Evolutionary conservation across 1,140 invertebrate species (phyloP).

Genomic region (Magallana gigas): DNA sequence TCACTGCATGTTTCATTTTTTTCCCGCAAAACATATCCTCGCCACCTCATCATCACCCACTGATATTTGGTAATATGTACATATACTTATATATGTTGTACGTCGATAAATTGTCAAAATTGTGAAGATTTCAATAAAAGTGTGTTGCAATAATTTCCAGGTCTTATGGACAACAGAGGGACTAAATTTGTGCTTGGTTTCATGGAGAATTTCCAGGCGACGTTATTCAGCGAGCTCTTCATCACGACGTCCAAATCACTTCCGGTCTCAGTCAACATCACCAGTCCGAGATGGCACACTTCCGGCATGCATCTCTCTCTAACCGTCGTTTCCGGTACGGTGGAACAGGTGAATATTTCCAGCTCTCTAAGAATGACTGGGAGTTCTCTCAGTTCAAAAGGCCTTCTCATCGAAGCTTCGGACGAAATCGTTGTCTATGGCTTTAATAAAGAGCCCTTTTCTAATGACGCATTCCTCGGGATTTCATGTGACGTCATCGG

Average conservation of each 20-base stretch:
- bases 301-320: slow-evolving; percentile 39
- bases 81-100: too few relatives aligned
- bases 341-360: slow-evolving; percentile 52
- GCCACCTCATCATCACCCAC: too few relatives aligned
- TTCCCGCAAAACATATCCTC: too few relatives aligned
- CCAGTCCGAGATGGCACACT: slow-evolving; percentile 44
- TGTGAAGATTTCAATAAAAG: too few relatives aligned
- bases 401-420: slow-evolving; percentile 33
- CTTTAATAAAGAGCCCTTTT: slow-evolving; percentile 47
- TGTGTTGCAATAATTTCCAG: background rate
- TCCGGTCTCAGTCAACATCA: slow-evolving; percentile 50
- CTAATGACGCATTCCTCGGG: slow-evolving; percentile 44
- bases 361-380: slow-evolving; percentile 37
- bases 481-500: slow-evolving; percentile 54
- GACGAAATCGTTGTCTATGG: slow-evolving; percentile 42
- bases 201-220: slow-evolving; percentile 53
- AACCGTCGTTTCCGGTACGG: slow-evolving; percentile 44
- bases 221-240: slow-evolving; percentile 53
- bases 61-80: too few relatives aligned
- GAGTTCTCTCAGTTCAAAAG: slow-evolving; percentile 34
- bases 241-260: slow-evolving; percentile 51
- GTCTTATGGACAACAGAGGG: slow-evolving; percentile 53
- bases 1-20: too few relatives aligned
- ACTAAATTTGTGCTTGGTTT: slow-evolving; percentile 58
- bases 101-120: too few relatives aligned